Evolutionary conservation across 35 echinoderm and acorn worm genomes (phyloP), one percentile per base, ranked within the genome.

Genomic region (Holothuria glaberrima): DNA sequence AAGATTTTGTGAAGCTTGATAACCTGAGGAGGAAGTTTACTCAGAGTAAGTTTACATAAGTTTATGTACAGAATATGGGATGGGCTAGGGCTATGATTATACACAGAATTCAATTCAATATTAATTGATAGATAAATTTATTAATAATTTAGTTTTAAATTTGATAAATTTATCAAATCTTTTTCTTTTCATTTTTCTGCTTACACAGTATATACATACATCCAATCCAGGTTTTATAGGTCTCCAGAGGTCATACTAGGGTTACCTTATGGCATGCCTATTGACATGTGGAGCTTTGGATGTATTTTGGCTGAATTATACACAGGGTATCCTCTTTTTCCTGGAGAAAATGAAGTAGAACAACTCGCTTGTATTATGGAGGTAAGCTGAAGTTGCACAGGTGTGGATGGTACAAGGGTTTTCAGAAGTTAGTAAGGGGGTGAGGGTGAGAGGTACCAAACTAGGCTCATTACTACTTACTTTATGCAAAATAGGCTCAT

Each of bases 281-380:
- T 93, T 74, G 91, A 93, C 30, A 93, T 93, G 91, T 93, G 91
- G 94, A 93, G 91, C 61, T 90, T 97, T 91, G 91, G 94, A 2
- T 97, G 94, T 74, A 97, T 97, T 58, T 73, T 97, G 25, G 91
- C 94, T 24, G 94, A 97, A 48, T 88, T 97, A 0, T 97, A 97
- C 52, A 97, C 94, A 10, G 94, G 94, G 1, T 97, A 97, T 68
- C 94, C 94, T 0, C 81, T 97, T 32, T 97, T 97, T 64, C 94
- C 91, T 26, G 94, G 94, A 32, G 94, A 97, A 72, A 97, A 97
- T 88, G 94, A 97, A 79, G 91, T 97, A 33, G 94, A 97, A 63
- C 94, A 97, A 70, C 50, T 97, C 30, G 94, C 94, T 0, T 97
- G 94, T 73, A 97, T 97, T 34, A 97, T 97, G 94, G 94, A 97